Evolutionary conservation across 1,140 invertebrate species (phyloP).

Genomic region (Limonius californicus): DNA sequence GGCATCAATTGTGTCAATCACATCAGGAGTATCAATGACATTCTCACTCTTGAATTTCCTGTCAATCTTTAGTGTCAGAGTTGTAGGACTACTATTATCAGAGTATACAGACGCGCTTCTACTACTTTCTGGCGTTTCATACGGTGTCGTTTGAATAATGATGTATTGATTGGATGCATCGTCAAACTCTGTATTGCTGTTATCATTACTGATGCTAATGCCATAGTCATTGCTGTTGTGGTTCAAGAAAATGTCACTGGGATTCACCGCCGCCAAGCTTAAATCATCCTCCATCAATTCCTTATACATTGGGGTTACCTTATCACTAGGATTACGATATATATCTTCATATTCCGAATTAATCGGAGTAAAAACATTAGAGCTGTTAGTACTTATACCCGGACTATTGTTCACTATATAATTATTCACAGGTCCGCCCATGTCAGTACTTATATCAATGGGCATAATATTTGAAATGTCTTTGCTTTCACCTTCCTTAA

Average conservation of each 20-base stretch:
- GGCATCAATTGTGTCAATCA: conserved; percentile 36
- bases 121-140: background rate
- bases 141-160: background rate
- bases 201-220: background rate
- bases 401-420: conserved; percentile 4
- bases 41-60: conserved; percentile 17
- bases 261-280: background rate
- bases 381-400: background rate
- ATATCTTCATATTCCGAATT: background rate
- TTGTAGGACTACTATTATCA: background rate
- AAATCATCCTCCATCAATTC: background rate
- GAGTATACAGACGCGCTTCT: background rate
- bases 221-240: background rate
- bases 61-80: conserved; percentile 13
- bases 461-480: background rate
- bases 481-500: background rate
- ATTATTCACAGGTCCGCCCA: background rate
- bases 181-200: background rate
- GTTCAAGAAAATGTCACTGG: background rate
- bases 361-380: background rate
- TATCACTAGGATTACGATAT: conserved; percentile 5
- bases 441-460: background rate
- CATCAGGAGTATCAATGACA: conserved; percentile 35
- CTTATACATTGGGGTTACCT: conserved; percentile 1
- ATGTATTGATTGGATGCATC: background rate